Percentiles rank a stretch among this genome's conserved stretches.
Evolutionary conservation across 1,140 invertebrate species (phyloP).

Genomic region (Drosophila gunungcola): DNA sequence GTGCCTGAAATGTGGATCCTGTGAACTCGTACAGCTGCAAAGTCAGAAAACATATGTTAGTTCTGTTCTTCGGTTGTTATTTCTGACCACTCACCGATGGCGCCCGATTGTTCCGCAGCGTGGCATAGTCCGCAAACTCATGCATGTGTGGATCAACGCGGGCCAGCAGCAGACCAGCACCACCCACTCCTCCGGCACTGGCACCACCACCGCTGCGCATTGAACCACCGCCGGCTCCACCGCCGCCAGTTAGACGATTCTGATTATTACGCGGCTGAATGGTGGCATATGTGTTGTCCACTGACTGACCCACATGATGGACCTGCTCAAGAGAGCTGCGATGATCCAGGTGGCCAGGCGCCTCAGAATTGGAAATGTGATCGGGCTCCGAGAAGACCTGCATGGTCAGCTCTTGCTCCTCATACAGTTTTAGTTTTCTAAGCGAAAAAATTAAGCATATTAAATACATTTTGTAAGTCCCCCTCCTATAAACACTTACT

Average conservation of each 20-base stretch:
- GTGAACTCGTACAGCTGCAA: constrained; percentile 85
- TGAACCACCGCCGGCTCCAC: constrained; percentile 75
- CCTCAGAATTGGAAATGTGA: constrained; percentile 79
- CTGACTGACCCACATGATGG: constrained; percentile 69
- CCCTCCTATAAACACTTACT: constrained; percentile 86
- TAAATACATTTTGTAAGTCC: background rate
- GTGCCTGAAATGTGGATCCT: constrained; percentile 90
- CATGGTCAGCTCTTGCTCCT: constrained; percentile 97
- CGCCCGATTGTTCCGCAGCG: constrained; percentile 85
- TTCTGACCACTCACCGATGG: constrained; percentile 61
- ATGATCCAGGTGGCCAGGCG: constrained; percentile 78
- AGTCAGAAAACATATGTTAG: background rate
- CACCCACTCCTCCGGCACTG: constrained; percentile 69
- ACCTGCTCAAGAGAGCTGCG: constrained; percentile 85
- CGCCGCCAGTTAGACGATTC: constrained; percentile 58
- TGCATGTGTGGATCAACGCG: constrained; percentile 83
- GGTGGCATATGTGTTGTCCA: constrained; percentile 94
- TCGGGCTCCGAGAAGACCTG: constrained; percentile 93
- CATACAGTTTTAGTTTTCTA: constrained; percentile 94
- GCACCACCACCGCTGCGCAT: constrained; percentile 72
- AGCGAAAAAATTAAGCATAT: constrained; percentile 30
- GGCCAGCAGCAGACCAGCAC: constrained; percentile 68
- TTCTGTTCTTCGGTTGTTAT: background rate
- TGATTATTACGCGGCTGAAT: constrained; percentile 89
- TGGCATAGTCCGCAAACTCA: constrained; percentile 90